phyloP scores from a whole-genome alignment of 2,888 invertebrate genomes.

The Harpagoxenus sublaevis region DNA sequence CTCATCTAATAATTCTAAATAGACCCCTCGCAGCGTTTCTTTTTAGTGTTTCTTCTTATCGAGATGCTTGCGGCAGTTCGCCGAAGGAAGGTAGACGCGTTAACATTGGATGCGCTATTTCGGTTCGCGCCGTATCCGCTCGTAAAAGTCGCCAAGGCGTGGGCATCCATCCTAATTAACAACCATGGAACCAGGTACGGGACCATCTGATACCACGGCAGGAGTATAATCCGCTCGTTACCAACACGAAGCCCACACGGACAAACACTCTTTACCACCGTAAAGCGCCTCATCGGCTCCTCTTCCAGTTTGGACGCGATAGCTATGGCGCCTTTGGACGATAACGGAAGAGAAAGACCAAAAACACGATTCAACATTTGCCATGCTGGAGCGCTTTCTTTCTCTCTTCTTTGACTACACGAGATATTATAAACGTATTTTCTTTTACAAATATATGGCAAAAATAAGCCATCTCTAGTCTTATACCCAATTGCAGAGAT shows the following conservation, averaged over 20 bases:
- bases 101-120: slow-evolving; percentile 82
- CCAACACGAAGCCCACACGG: slow-evolving; percentile 83
- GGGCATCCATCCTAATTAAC: slow-evolving; percentile 86
- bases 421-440: not conserved
- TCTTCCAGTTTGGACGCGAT: slow-evolving; percentile 67
- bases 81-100: slow-evolving; percentile 79
- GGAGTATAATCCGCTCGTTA: slow-evolving; percentile 85
- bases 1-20: slow-evolving; percentile 78
- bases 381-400: not conserved
- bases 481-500: not conserved
- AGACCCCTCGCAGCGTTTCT: slow-evolving; percentile 66
- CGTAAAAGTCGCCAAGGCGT: slow-evolving; percentile 85
- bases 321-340: slow-evolving; percentile 68
- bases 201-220: slow-evolving; percentile 84
- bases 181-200: slow-evolving; percentile 84
- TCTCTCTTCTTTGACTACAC: not conserved
- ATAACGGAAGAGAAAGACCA: slow-evolving; percentile 33
- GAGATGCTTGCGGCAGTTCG: slow-evolving; percentile 80
- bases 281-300: slow-evolving; percentile 70
- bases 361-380: slow-evolving; percentile 22
- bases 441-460: not conserved
- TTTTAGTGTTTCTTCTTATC: slow-evolving; percentile 74
- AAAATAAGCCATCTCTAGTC: not conserved
- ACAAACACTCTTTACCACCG: slow-evolving; percentile 73
- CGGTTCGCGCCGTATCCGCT: slow-evolving; percentile 84